Evolutionary conservation across 2,113 vertebrate genomes (phyloP).

Genomic region (Dasyurus viverrinus): DNA sequence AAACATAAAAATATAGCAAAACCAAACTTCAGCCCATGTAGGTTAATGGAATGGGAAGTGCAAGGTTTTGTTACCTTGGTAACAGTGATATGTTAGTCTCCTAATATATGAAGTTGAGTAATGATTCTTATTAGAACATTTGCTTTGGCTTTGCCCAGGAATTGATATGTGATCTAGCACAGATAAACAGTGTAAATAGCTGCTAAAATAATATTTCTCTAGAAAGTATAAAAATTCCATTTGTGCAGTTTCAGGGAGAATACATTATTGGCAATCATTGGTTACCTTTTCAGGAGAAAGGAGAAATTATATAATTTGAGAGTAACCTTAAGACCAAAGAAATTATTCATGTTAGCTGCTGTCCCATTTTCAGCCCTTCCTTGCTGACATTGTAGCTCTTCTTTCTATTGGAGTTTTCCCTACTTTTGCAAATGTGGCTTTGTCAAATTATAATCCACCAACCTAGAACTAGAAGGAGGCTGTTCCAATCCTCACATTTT

Average conservation of each 20-base stretch:
- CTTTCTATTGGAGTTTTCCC: conserved; percentile 29
- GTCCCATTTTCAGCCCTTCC: conserved; percentile 19
- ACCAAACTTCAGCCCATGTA: not conserved
- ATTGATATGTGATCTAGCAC: conserved; percentile 35
- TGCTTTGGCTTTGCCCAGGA: conserved; percentile 42
- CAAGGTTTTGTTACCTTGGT: conserved; percentile 46
- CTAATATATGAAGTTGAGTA: conserved; percentile 12
- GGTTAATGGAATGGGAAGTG: conserved; percentile 6
- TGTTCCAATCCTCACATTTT: not conserved
- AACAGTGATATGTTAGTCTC: conserved; percentile 37
- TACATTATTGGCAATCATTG: conserved; percentile 2
- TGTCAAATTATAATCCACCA: not conserved
- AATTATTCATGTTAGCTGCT: not conserved
- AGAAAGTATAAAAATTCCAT: not conserved
- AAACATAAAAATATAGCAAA: conserved; percentile 22
- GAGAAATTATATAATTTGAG: conserved; percentile 18
- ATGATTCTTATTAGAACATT: conserved; percentile 34
- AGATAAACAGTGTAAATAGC: not conserved
- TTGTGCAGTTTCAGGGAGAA: conserved; percentile 31
- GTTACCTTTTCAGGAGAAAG: conserved; percentile 25
- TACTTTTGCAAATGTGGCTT: not conserved
- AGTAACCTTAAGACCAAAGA: conserved; percentile 15
- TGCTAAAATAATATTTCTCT: not conserved
- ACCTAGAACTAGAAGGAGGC: not conserved
- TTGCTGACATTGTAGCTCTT: not conserved